Base-by-base conservation (phyloP, 2,888 invertebrate genomes). In the Encarsia formosa region DNA sequence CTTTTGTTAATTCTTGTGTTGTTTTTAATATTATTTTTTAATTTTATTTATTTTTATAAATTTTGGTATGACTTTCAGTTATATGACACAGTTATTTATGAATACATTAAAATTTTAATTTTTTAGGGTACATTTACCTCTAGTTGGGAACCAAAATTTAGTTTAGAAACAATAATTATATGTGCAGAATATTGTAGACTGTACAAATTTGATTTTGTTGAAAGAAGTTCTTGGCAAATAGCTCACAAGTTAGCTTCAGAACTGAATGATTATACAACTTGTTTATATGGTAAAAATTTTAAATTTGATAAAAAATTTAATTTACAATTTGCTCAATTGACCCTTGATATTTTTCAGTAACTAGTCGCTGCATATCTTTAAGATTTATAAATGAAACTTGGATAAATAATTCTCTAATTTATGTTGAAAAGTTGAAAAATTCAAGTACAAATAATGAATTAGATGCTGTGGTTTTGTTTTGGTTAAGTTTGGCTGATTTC, bases 141-240 rank as follows among this genome's bases (percentile, higher is more conserved):
- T 22, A 52, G 54, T 16, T 65, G 64, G 61, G 61, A 67, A 51
- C 61, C 63, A 6, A 32, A 48, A 22, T 47, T 63, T 40, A 62
- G 61, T 5, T 46, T 72, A 6, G 59, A 57, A 13, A 57, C 59
- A 1, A 58, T 71, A n/a, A 63, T 65, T 44, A 60, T 66, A 29
- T 67, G 66, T 38, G 70, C 63, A 4, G 71, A 73, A 62, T 72
- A 70, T 52, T 61, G 65, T 15, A 63, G 65, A 18, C 58, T 73
- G 4, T 66, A 69, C 52, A 60, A 63, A 41, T 70, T 66, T 45
- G 57, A 65, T 44, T 46, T 56, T 13, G 62, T 65, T 38, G 73
- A 73, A 60, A 54, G 56, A 39, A 56, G 59, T 18, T 59, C 60
- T 42, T 74, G 71, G 73, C 63, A 57, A 39, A 45, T 73, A 29